Evolutionary conservation across 2,888 invertebrate species (phyloP).

Genomic region (Melanargia galathea): DNA sequence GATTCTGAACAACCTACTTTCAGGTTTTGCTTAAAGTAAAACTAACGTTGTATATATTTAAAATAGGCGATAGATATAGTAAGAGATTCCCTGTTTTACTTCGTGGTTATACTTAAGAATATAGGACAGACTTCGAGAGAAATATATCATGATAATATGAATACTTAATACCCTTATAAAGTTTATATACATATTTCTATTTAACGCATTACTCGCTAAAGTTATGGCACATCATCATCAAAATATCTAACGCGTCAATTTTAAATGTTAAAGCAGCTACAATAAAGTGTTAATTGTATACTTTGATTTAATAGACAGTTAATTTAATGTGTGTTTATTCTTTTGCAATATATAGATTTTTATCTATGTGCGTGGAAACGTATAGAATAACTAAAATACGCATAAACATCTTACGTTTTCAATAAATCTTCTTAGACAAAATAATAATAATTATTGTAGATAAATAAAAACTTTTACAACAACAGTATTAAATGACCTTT

Average conservation of each 20-base stretch:
- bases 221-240: neutral
- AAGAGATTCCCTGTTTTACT: slow-evolving; percentile 37
- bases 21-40: too few relatives aligned
- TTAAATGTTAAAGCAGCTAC: neutral
- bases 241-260: neutral
- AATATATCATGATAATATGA: slow-evolving; percentile 3
- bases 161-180: slow-evolving; percentile 6
- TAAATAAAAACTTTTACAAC: neutral
- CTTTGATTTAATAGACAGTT: neutral
- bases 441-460: neutral
- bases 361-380: neutral
- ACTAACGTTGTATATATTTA: too few relatives aligned
- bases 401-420: neutral
- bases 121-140: slow-evolving; percentile 14
- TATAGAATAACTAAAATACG: neutral
- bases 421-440: slow-evolving; percentile 1
- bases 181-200: slow-evolving; percentile 9
- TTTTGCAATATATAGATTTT: neutral
- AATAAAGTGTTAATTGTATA: neutral
- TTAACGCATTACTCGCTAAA: slow-evolving; percentile 7
- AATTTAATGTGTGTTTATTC: neutral
- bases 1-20: too few relatives aligned
- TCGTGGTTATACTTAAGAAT: slow-evolving; percentile 17
- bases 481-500: neutral
- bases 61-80: slow-evolving; percentile 24